Base-by-base conservation (phyloP, 2,113 vertebrate genomes). In the Panthera tigris region DNA sequence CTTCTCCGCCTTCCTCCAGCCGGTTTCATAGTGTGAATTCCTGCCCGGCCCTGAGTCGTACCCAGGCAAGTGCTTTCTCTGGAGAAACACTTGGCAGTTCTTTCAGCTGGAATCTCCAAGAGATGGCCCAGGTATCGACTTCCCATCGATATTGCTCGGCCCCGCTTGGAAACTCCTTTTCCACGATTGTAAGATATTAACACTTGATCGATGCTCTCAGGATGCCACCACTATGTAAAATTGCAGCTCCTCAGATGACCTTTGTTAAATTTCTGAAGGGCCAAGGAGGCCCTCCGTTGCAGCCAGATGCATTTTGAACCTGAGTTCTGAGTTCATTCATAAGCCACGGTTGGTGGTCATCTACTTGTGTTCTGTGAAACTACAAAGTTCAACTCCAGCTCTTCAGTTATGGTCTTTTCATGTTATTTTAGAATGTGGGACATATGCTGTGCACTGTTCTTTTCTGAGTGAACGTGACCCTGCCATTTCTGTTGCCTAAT, bases 61-160 rank as follows among this genome's bases (percentile, higher is more conserved):
- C 97, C 97, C 98, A 98, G 95, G 97, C 98, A 96, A 97, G 98
- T 98, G 98, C 98, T 98, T 98, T 98, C 98, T 98, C 98, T 98
- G 98, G 98, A 97, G 97, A 98, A 97, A 98, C 97, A 95, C 98
- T 98, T 98, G 45, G 97, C 98, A 88, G 95, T 98, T 48, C 97
- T 98, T 97, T 94, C 97, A 80, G 98, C 98, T 97, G 97, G 97
- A 97, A 98, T 98, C 97, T 92, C 92, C 98, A 98, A 97, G 97
- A 98, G 96, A 97, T 98, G 98, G 97, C 95, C 93, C 97, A 98
- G 39, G 95, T 98, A 55, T 96, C 97, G 97, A 80, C 97, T 97
- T 95, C 95, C 95, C 97, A 94, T 97, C 96, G 94, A 66, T 96
- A 97, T 79, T 97, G 84, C 92, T 94, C 94, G 1, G 89, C 92